Conservation (phyloP, 1,140 invertebrate genomes). For the Aricia agestis region DNA sequence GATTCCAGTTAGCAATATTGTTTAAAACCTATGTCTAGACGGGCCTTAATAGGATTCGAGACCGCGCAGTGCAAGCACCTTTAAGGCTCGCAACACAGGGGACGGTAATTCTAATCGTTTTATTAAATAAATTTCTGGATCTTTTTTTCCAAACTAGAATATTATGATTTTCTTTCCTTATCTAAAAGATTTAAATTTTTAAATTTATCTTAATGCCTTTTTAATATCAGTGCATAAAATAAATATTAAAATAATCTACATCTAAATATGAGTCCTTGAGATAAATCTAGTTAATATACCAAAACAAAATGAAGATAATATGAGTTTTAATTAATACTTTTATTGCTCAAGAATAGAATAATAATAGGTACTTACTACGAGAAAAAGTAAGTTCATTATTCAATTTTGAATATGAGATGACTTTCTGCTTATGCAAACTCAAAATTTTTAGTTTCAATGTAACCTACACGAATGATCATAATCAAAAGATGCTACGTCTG, state of each 20-base stretch:
- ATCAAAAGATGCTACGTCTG: background rate
- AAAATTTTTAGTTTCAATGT: background rate
- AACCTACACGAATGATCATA: background rate
- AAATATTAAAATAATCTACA: background rate
- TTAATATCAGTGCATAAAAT: too few relatives aligned
- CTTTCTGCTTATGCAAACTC: too few relatives aligned
- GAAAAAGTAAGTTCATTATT: too few relatives aligned
- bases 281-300: background rate
- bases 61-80: conserved; percentile 12
- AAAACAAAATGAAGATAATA: background rate
- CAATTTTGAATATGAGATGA: too few relatives aligned
- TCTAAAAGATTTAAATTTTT: background rate
- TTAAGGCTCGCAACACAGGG: conserved; percentile 6
- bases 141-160: too few relatives aligned
- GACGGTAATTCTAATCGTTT: background rate
- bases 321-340: background rate
- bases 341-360: background rate
- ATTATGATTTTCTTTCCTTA: too few relatives aligned
- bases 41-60: conserved; percentile 21
- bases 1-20: conserved; percentile 19
- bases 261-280: background rate
- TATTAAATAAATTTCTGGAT: background rate
- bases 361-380: too few relatives aligned
- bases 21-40: conserved; percentile 24
- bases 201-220: background rate